A percentile compares a stretch with the other conserved stretches of the same genome.
Conservation (phyloP, 2,113 vertebrate species). For the Ia io region DNA sequence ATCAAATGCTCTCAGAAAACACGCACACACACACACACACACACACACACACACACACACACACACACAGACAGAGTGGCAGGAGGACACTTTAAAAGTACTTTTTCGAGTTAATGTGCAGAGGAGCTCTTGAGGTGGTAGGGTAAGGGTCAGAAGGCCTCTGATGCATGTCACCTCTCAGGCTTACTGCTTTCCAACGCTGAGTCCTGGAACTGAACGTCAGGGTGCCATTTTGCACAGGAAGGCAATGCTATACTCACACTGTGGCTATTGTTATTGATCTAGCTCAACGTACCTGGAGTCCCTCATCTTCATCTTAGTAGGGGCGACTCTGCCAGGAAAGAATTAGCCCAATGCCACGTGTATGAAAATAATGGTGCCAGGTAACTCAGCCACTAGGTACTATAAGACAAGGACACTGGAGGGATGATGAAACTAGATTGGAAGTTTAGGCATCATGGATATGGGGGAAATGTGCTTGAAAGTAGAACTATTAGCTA, state of each 20-base stretch:
- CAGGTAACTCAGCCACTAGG: background rate
- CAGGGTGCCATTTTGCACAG: constrained; percentile 50
- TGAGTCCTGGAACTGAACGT: constrained; percentile 54
- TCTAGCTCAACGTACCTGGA: constrained; percentile 49
- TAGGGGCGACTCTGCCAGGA: background rate
- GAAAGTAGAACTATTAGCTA: background rate
- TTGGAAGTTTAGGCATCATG: background rate
- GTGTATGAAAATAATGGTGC: background rate
- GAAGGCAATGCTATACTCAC: background rate
- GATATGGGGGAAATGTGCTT: background rate
- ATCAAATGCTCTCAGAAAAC: constrained; percentile 70
- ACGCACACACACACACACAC: background rate
- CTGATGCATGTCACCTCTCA: background rate
- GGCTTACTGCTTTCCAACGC: constrained; percentile 47
- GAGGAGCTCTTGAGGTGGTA: constrained; percentile 32
- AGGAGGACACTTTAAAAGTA: constrained; percentile 38
- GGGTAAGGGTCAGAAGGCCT: constrained; percentile 50
- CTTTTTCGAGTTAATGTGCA: constrained; percentile 68
- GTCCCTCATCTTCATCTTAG: background rate
- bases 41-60: background rate
- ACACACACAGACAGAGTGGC: background rate
- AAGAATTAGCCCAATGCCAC: background rate
- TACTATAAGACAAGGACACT: background rate
- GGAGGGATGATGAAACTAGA: background rate
- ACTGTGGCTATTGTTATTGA: constrained; percentile 30